Base-by-base conservation (phyloP, 2,888 invertebrate genomes). In the Thymelicus acteon region DNA sequence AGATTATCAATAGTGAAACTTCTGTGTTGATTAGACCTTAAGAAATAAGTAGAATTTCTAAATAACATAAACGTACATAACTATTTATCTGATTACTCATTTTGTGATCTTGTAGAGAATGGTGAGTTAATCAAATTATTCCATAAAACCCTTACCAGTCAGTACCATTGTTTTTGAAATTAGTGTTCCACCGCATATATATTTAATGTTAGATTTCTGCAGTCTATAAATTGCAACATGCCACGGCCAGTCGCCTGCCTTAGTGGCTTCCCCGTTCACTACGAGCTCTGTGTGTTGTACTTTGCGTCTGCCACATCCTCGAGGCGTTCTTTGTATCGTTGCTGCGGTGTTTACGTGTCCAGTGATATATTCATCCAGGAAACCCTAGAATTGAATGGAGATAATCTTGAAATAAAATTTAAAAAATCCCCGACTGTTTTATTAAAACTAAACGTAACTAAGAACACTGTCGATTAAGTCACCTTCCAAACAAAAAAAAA, bases 171-270 rank as follows among this genome's bases (percentile, higher is more conserved):
- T 81, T 52, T 81, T 82, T 0, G 85, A 83, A 2, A 91, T 66
- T 54, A 91, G 72, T 2, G 87, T 87, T 7, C 90, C 90, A 5
- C 90, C 90, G 72, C 91, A 91, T 5, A 84, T 85, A 60, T 88
- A 89, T 31, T 79, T 81, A 3, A 85, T 76, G 2, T 72, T 74
- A 0, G 76, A 63, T n/a, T 76, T 75, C 7, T 82, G 79, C 2
- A 84, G 68, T 60, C 78, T 81, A 57, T 85, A 86, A n/a, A 91
- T 63, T 0, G 89, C 90, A 0, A 79, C 85, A 75, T 91, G 91
- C 90, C 90, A 91, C 0, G 91, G 90, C 89, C 88, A 91, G 67
- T 90, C 89, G 6, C 90, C 89, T 7, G 86, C 80, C 40, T 85
- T 84, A 0, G 88, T 84, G 0, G 80, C 75, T 19, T 75, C 73